A percentile compares a stretch with the other conserved stretches of the same genome.
Evolutionary conservation across 23 tunicate species (phyloP).

Genomic region (Botrylloides violaceus): DNA sequence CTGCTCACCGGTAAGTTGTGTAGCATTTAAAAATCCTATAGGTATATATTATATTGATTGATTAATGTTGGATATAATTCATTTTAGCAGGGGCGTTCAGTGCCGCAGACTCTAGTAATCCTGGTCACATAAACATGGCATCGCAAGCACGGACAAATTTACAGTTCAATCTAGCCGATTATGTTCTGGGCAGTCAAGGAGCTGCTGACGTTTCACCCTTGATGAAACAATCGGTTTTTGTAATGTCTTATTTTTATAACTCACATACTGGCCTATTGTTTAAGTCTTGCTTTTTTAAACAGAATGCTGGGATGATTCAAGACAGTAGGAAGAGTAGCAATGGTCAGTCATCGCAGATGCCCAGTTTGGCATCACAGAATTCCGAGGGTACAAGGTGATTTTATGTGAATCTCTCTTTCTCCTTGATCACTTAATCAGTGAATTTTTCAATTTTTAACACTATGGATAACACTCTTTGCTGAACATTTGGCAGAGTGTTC

Average conservation of each 20-base stretch:
- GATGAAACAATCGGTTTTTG: constrained; percentile 14
- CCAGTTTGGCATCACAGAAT: too few species aligned
- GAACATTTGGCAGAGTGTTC: too few species aligned
- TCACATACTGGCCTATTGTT: neutral
- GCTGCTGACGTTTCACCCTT: constrained; percentile 4
- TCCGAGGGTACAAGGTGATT: too few species aligned
- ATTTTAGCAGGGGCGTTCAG: constrained; percentile 5
- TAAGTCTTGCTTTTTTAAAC: neutral
- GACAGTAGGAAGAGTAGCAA: neutral
- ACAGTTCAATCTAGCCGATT: constrained; percentile 8
- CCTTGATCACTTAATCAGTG: too few species aligned
- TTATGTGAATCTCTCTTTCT: too few species aligned
- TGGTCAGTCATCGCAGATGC: neutral
- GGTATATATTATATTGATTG: too few species aligned
- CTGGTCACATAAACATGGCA: neutral
- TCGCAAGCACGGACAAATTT: neutral
- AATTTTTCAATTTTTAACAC: too few species aligned
- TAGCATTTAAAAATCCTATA: neutral
- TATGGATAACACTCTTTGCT: too few species aligned
- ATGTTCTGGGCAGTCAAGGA: constrained; percentile 17
- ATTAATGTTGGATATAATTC: too few species aligned
- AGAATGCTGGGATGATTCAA: constrained; percentile 1
- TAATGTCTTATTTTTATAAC: neutral
- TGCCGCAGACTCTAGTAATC: neutral
- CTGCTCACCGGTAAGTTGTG: neutral